Conservation (phyloP, 2,888 invertebrate species). For the Spilosoma lubricipeda region DNA sequence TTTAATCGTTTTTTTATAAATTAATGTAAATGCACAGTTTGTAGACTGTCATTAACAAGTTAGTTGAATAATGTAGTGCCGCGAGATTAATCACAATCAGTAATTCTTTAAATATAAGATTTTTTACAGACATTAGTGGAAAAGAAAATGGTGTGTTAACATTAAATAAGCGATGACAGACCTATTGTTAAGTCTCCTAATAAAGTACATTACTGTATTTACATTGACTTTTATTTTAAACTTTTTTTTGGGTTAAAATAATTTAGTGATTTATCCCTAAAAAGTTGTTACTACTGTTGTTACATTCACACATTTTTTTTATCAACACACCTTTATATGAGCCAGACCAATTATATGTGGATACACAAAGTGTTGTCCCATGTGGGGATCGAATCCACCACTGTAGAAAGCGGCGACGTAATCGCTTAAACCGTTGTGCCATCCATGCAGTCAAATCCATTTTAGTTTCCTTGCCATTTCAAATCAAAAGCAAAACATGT, state of each 20-base stretch:
- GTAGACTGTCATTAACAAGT: constrained; percentile 54
- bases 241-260: not conserved
- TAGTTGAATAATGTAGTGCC: constrained; percentile 53
- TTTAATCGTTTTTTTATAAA: constrained; percentile 35
- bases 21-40: constrained; percentile 47
- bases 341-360: not conserved
- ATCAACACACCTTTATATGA: not conserved
- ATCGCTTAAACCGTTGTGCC: too few species aligned
- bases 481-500: too few species aligned
- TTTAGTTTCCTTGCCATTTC: too few species aligned
- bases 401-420: too few species aligned
- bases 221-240: constrained; percentile 50
- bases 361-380: too few species aligned
- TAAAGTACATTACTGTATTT: constrained; percentile 83
- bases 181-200: constrained; percentile 82
- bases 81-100: constrained; percentile 54
- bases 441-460: too few species aligned
- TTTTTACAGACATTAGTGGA: constrained; percentile 78
- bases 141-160: constrained; percentile 76
- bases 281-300: too few species aligned
- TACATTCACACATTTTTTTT: too few species aligned
- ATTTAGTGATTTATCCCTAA: not conserved
- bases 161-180: constrained; percentile 72
- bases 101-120: constrained; percentile 61
- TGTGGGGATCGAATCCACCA: too few species aligned